A percentile compares a stretch with the other conserved stretches of the same genome.
Conservation (phyloP, 2,797 vertebrate species). For the Echeneis naucrates region DNA sequence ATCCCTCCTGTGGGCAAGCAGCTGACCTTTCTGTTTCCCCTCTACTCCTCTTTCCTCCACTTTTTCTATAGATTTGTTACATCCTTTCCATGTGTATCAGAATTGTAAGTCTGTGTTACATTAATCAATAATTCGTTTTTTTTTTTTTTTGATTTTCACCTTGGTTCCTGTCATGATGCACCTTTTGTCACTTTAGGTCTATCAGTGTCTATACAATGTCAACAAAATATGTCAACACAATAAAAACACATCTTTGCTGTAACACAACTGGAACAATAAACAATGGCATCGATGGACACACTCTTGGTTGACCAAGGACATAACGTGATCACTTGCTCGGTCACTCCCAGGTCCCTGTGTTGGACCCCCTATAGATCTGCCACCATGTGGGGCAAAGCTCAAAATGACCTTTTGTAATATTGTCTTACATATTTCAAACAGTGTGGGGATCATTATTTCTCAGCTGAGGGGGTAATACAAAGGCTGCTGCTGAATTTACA, state of each 20-base stretch:
- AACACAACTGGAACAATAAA: no score
- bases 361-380: no score
- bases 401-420: background rate
- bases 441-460: background rate
- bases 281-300: no score
- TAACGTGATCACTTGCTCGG: no score
- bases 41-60: background rate
- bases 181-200: no score
- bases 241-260: no score
- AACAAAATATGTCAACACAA: no score
- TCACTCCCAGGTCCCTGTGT: no score
- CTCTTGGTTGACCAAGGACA: no score
- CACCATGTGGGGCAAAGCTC: no score
- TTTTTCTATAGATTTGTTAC: background rate
- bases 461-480: background rate
- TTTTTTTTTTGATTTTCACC: background rate
- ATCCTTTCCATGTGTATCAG: background rate
- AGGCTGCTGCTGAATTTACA: background rate
- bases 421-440: background rate
- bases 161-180: background rate
- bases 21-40: slow-evolving; percentile 50
- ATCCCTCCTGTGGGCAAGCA: slow-evolving; percentile 33
- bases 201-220: no score
- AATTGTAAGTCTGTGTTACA: background rate
- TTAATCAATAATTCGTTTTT: background rate